Evolutionary conservation across 2,113 vertebrate genomes (phyloP), one percentile per base, ranked within the genome.

Genomic region (Dicerorhinus sumatrensis): DNA sequence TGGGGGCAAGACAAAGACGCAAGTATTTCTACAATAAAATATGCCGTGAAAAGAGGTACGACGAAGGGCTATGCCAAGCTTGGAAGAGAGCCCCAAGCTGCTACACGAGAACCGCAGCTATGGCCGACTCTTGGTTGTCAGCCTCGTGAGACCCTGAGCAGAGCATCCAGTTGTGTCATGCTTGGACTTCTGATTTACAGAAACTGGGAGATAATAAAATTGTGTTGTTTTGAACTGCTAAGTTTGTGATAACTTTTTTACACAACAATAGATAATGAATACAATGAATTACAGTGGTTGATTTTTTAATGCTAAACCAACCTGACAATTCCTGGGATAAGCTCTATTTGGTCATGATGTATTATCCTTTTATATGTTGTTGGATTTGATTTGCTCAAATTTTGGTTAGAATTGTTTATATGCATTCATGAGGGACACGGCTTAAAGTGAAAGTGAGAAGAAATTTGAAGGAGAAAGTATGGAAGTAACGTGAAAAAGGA

Each of bases 381-480:
- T 92, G 67, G 10, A 12, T 76, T 87, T 86, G 58, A 94, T 58
- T 72, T 91, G 42, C 82, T 81, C 48, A 80, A 63, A 87, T 86
- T 82, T 56, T 75, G 60, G 42, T 70, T n/a, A 82, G n/a, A 91
- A 86, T 76, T 81, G 14, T 60, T 86, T 81, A 14, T 39, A 39
- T 39, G 16, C 31, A 8, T 75, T 39, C 46, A 73, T 58, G 39
- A 67, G 33, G 39, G 25, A 60, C 8, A 29, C 48, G 25, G 33
- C 82, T 82, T 21, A 1, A 69, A 10, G 67, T 25, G 12, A n/a
- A 94, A 65, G 6, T 36, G 29, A 69, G 27, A 60, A 56, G 16
- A 91, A 70, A 77, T 79, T 14, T 91, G 80, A 86, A 91, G 31
- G 80, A 89, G 80, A 65, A 83, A 96, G 76, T 58, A 87, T 60